Percentiles rank a stretch among this genome's conserved stretches.
These are phyloP conservation scores for Sthenelais limicola DNA, from an alignment of 2,888 invertebrate genomes.

Conservation along the genomic window DNA sequence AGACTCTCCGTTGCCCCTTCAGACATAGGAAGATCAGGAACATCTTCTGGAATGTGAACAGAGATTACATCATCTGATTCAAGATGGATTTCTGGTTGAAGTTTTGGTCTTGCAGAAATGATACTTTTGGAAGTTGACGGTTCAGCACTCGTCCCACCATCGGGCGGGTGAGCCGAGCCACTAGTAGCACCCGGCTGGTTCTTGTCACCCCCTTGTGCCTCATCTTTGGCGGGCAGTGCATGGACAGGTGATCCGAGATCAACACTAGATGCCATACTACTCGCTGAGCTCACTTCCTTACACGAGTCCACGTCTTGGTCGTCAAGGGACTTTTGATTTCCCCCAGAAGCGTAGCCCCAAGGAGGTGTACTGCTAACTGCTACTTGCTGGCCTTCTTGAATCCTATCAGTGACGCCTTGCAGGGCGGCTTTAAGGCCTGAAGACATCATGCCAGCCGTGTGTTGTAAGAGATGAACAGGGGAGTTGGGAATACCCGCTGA, in stretches of 20 bases:
- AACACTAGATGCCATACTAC: slow-evolving; percentile 1
- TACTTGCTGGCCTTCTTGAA: slow-evolving; percentile 43
- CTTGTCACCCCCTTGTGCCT: no score
- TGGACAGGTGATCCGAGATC: slow-evolving; percentile 1
- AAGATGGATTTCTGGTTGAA: slow-evolving; percentile 25
- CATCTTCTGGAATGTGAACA: slow-evolving; percentile 17
- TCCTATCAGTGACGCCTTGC: slow-evolving; percentile 43
- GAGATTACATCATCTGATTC: slow-evolving; percentile 26
- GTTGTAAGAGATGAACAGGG: slow-evolving; percentile 17
- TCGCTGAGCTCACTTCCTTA: slow-evolving; percentile 27
- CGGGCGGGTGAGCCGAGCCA: no score
- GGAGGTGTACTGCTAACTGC: slow-evolving; percentile 24
- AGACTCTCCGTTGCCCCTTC: no score
- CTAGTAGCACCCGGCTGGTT: no score
- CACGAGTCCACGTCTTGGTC: slow-evolving; percentile 35
- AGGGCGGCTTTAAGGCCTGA: slow-evolving; percentile 41
- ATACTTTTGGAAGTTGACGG: no score
- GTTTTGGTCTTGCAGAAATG: no score
- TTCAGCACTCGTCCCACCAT: no score
- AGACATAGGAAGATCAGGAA: no score
- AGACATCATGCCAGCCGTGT: slow-evolving; percentile 43
- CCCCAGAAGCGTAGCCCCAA: no score
- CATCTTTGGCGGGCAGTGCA: not conserved
- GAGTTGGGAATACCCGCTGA: not conserved
- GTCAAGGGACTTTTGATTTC: no score